These are phyloP conservation scores for Akabosia matsudoensis DNA, from an alignment of 1,140 invertebrate genomes.

Conservation along the genomic window DNA sequence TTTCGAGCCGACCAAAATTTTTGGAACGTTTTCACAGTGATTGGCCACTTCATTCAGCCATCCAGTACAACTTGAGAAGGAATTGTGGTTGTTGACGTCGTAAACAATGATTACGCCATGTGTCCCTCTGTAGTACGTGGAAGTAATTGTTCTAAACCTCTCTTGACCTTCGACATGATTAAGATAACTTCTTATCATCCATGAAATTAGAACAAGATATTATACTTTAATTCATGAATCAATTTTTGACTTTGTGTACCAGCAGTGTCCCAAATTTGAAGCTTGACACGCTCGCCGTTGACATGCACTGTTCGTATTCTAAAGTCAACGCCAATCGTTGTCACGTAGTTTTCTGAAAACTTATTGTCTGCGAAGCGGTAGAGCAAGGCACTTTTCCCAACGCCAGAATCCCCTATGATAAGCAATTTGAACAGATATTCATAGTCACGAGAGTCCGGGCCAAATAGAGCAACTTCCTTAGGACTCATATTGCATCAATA, in stretches of 20 bases:
- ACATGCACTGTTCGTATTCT: slow-evolving; percentile 59
- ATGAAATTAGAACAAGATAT: too few relatives aligned
- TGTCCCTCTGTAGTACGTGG: slow-evolving; percentile 58
- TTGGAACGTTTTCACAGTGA: slow-evolving; percentile 58
- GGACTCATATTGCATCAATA: too few relatives aligned
- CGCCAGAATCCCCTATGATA: slow-evolving; percentile 94
- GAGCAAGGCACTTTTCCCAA: slow-evolving; percentile 95
- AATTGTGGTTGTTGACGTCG: slow-evolving; percentile 57
- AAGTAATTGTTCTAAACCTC: slow-evolving; percentile 57
- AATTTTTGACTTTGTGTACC: slow-evolving; percentile 90
- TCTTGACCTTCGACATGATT: too few relatives aligned
- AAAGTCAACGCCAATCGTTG: slow-evolving; percentile 60
- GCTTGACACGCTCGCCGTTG: slow-evolving; percentile 55
- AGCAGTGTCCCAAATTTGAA: slow-evolving; percentile 57
- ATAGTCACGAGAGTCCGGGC: slow-evolving; percentile 73
- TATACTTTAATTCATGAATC: background rate
- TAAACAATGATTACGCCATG: slow-evolving; percentile 59
- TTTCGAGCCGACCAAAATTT: slow-evolving; percentile 58
- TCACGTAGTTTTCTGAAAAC: slow-evolving; percentile 62
- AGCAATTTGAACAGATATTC: slow-evolving; percentile 97
- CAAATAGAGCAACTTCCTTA: background rate
- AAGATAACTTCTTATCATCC: too few relatives aligned
- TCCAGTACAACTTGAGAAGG: slow-evolving; percentile 57
- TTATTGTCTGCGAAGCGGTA: slow-evolving; percentile 95
- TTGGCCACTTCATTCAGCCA: slow-evolving; percentile 59